Base-by-base conservation (phyloP, 2,888 invertebrate species). In the Orchesellides sinensis region DNA sequence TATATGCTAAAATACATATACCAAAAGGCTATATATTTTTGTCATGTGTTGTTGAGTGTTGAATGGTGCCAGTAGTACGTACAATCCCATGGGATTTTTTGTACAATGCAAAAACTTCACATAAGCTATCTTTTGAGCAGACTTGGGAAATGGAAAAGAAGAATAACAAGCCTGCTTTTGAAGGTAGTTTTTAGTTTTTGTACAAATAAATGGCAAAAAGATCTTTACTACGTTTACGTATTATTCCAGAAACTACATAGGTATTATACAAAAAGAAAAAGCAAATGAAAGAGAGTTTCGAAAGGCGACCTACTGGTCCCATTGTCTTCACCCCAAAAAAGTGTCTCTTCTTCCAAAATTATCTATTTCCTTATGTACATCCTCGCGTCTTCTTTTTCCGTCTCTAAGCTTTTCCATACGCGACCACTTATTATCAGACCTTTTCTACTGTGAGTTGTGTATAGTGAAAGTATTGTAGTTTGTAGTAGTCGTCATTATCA, bases 281-380 rank as follows among this genome's bases (percentile, higher is more conserved):
- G 40, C 19, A 45, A 19, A 23, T 49, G 17, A 21, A 35, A 61
- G 29, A 21, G 32, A 1, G 32, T 23, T 2, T 52, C 6, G 21
- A 49, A 69, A 19, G 23, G 14, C 19, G 54, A 65, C 35, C 63
- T 54, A 66, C 19, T 65, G 66, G 17, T 56, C 45, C 56, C 56
- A 75, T 75, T 75, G 75, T 75, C 66, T 75, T 75, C 66, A 23
- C 66, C 63, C 66, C 32, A 56, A 65, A 66, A 66, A 66, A 61
- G 61, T 54, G 29, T 66, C 49, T n/a, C 17, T 27, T 19, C 35
- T 63, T 49, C 52, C 47, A 29, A 61, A 29, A n/a, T 59, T 72
- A 61, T 17, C 59, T 12, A 32, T 29, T 65, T 61, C 25, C 74
- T n/a, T 65, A 74, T 54, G 66, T 75, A 17, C 63, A 32, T 45